Evolutionary conservation across 23 tunicate genomes (phyloP).

Genomic region (Corella eumyota): DNA sequence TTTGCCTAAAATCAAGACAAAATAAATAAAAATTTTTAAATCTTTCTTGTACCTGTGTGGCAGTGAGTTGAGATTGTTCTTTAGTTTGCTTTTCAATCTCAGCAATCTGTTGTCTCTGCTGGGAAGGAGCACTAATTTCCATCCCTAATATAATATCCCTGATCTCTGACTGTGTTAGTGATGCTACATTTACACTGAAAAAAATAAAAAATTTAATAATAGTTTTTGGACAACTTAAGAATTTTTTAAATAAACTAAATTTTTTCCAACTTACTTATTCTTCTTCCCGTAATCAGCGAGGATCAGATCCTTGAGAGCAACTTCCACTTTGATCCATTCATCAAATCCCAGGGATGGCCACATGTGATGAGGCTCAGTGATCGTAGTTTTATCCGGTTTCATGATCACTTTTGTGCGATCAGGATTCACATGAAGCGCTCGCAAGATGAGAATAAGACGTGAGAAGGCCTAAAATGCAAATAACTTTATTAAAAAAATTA

Average conservation of each 20-base stretch:
- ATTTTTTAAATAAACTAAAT: background rate
- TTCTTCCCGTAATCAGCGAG: slow-evolving; percentile 99
- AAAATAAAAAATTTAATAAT: background rate
- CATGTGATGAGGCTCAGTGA: slow-evolving; percentile 98
- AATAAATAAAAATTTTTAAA: background rate
- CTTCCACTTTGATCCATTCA: slow-evolving; percentile 99
- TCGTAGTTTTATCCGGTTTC: slow-evolving; percentile 99
- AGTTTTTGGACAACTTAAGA: background rate
- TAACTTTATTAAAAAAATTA: no score
- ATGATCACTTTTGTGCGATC: slow-evolving; percentile 98
- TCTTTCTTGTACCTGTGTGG: slow-evolving; percentile 87
- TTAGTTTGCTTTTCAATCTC: slow-evolving; percentile 98
- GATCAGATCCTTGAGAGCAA: slow-evolving; percentile 96
- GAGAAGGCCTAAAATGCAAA: slow-evolving; percentile 72
- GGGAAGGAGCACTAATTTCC: slow-evolving; percentile 99
- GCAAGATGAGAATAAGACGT: slow-evolving; percentile 90
- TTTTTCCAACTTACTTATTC: slow-evolving; percentile 68
- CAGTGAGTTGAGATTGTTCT: slow-evolving; percentile 99
- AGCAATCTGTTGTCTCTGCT: slow-evolving; percentile 98
- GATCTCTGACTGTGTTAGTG: slow-evolving; percentile 97
- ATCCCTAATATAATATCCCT: slow-evolving; percentile 99
- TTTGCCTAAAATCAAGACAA: no score
- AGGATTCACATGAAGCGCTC: slow-evolving; percentile 99
- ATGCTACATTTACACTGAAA: slow-evolving; percentile 96
- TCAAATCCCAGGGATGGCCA: slow-evolving; percentile 98